phyloP scores from a whole-genome alignment of 2,797 vertebrate species.

The Glyptemys insculpta region DNA sequence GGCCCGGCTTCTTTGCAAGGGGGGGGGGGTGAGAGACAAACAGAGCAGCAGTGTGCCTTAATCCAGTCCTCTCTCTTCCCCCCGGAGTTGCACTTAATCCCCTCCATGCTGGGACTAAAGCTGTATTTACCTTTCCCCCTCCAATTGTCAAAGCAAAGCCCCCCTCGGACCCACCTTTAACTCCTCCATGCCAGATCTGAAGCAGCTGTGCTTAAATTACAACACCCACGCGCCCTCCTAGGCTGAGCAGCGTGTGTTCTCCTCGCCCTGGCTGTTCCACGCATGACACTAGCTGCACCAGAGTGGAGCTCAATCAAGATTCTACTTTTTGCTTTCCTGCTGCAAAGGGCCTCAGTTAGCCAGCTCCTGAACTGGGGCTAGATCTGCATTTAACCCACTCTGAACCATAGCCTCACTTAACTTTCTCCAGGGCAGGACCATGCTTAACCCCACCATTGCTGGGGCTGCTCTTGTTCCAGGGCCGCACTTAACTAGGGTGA shows the following conservation, averaged over 20 bases:
- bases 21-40: not conserved
- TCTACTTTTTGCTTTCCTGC: not conserved
- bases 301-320: not conserved
- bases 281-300: too few species aligned
- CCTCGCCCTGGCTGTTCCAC: too few species aligned
- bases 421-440: not conserved
- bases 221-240: too few species aligned
- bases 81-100: rapidly evolving
- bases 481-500: not conserved
- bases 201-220: not conserved
- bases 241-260: not conserved
- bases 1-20: not conserved
- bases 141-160: rapidly evolving
- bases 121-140: not conserved
- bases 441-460: not conserved
- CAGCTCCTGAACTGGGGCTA: rapidly evolving
- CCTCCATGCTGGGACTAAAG: not conserved
- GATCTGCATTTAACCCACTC: not conserved
- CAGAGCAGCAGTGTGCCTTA: not conserved
- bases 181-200: not conserved
- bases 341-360: rapidly evolving
- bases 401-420: not conserved
- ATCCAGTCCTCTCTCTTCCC: not conserved
- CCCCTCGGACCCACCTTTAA: not conserved
- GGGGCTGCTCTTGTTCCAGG: not conserved